Percentiles rank a stretch among this genome's conserved stretches.
Evolutionary conservation across 2,113 vertebrate species (phyloP).

Genomic region (Heloderma charlesbogerti): DNA sequence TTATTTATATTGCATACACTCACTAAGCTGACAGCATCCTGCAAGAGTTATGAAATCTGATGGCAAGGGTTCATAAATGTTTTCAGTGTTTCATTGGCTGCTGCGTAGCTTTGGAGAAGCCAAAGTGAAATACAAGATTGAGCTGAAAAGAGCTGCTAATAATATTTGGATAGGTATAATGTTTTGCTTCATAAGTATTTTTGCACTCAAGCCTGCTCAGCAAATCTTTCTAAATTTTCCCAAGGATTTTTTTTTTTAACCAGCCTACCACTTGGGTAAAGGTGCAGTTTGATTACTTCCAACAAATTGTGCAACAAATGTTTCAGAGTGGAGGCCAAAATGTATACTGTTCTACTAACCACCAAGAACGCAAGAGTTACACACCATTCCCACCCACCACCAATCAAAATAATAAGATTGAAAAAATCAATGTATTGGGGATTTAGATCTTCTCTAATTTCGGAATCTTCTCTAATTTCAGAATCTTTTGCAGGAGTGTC

Average conservation of each 20-base stretch:
- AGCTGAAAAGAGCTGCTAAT: slow-evolving; percentile 16
- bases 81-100: slow-evolving; percentile 9
- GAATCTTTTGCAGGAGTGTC: neutral
- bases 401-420: slow-evolving; percentile 23
- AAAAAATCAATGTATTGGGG: slow-evolving; percentile 18
- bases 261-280: neutral
- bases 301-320: slow-evolving; percentile 24
- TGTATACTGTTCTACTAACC: neutral
- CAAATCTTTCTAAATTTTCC: slow-evolving; percentile 15
- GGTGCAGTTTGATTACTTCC: slow-evolving; percentile 13
- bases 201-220: slow-evolving; percentile 17
- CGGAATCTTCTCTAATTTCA: neutral
- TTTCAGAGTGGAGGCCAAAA: slow-evolving; percentile 9
- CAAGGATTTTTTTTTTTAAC: neutral
- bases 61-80: slow-evolving; percentile 9
- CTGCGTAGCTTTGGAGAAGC: neutral
- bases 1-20: neutral
- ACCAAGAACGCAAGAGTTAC: slow-evolving; percentile 10
- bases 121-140: neutral
- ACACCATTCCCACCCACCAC: neutral
- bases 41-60: neutral
- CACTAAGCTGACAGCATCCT: neutral
- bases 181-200: slow-evolving; percentile 15
- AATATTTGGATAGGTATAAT: slow-evolving; percentile 5
- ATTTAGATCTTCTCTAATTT: neutral